Conservation (phyloP, 1,140 invertebrate genomes). For the Pseudoatta argentina region DNA sequence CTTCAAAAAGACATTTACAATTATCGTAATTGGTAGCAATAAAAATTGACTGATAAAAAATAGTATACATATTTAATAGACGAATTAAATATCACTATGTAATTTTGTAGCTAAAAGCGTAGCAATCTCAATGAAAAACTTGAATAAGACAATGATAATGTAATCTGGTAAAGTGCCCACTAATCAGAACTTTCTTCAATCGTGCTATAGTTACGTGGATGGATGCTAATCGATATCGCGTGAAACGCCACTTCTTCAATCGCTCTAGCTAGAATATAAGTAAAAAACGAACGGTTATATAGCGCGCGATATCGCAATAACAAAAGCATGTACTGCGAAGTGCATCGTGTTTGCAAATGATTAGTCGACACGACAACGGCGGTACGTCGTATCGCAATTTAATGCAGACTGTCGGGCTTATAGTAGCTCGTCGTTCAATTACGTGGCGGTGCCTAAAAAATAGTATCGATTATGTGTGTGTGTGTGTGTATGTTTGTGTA, state of each 20-base stretch:
- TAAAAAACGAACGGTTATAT: slow-evolving; percentile 48
- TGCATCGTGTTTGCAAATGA: slow-evolving; percentile 63
- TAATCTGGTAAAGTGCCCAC: slow-evolving; percentile 19
- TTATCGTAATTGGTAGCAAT: neutral
- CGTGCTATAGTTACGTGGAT: slow-evolving; percentile 9
- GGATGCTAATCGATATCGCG: slow-evolving; percentile 65
- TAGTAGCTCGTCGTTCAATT: slow-evolving; percentile 51
- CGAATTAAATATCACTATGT: neutral
- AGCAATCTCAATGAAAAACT: slow-evolving; percentile 13
- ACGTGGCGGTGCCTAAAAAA: slow-evolving; percentile 44
- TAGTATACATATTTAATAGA: neutral
- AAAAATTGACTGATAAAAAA: neutral
- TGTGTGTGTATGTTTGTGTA: neutral
- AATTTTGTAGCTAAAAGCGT: neutral
- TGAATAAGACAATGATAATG: slow-evolving; percentile 17
- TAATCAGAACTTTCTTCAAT: slow-evolving; percentile 30
- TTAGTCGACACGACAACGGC: slow-evolving; percentile 38
- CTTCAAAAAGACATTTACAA: neutral
- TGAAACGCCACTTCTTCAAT: slow-evolving; percentile 64
- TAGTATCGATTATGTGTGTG: slow-evolving; percentile 26
- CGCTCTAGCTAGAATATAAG: slow-evolving; percentile 27
- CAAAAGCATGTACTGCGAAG: slow-evolving; percentile 58
- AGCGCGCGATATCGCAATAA: slow-evolving; percentile 55
- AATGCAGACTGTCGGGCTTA: slow-evolving; percentile 36
- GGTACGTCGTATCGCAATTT: slow-evolving; percentile 45